Evolutionary conservation across 2,888 invertebrate genomes (phyloP).

Genomic region (Icerya purchasi): DNA sequence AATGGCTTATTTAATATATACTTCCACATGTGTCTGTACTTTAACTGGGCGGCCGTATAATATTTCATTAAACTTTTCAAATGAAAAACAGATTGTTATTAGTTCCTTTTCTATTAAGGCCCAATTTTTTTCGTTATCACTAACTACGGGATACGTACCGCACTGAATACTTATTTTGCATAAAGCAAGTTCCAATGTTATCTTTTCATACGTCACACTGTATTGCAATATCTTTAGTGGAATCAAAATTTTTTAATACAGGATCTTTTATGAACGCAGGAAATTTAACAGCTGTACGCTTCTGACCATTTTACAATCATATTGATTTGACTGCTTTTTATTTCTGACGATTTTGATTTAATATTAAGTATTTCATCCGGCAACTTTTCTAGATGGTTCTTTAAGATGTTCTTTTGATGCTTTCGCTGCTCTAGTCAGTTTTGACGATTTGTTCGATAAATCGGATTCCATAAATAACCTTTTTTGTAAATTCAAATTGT

Average conservation of each 20-base stretch:
- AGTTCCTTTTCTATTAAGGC: not conserved
- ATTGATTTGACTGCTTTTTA: not conserved
- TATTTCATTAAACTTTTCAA: not conserved
- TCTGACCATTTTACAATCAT: not conserved
- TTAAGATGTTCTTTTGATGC: not conserved
- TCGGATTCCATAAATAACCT: not conserved
- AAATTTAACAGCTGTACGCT: not conserved
- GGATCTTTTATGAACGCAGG: not conserved
- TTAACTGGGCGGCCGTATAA: not conserved
- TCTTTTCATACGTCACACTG: not conserved
- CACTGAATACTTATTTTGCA: not conserved
- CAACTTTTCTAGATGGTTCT: not conserved
- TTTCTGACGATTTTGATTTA: not conserved
- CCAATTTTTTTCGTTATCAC: not conserved
- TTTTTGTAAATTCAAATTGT: not conserved
- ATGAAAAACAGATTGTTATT: not conserved
- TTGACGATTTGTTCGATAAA: not conserved
- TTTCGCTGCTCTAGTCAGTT: not conserved
- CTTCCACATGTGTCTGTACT: not conserved
- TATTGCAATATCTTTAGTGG: not conserved
- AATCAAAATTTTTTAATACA: not conserved
- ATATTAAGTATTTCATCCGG: not conserved
- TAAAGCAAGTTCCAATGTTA: not conserved
- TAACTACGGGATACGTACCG: not conserved
- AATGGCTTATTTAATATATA: not conserved